phyloP scores from a whole-genome alignment of 2,888 invertebrate species.

The Tenthredo mesomela region DNA sequence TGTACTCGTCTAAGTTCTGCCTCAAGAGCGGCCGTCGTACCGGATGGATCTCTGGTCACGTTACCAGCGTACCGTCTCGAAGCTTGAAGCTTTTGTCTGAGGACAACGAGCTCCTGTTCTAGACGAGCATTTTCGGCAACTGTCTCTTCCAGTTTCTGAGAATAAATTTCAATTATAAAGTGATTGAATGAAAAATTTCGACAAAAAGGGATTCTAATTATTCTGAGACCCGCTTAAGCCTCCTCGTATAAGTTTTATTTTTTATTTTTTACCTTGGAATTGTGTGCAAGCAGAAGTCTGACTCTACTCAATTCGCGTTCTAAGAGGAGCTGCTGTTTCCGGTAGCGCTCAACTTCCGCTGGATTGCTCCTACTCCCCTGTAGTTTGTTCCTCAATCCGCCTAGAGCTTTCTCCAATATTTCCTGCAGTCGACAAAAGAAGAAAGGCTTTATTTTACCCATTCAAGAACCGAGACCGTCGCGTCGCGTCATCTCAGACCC shows the following conservation, averaged over 20 bases:
- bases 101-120: conserved; percentile 91
- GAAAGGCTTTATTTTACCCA: conserved; percentile 31
- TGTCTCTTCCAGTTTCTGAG: conserved; percentile 92
- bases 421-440: conserved; percentile 76
- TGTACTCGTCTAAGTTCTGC: conserved; percentile 92
- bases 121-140: conserved; percentile 93
- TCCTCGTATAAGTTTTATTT: conserved; percentile 69
- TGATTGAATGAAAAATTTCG: neutral
- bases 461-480: conserved; percentile 24
- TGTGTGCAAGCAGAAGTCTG: conserved; percentile 92
- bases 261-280: conserved; percentile 97
- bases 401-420: conserved; percentile 85
- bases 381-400: conserved; percentile 83
- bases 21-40: conserved; percentile 85
- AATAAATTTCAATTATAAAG: neutral
- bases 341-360: conserved; percentile 84
- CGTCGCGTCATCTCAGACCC: neutral
- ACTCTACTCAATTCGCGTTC: conserved; percentile 91
- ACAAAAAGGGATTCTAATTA: neutral
- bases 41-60: conserved; percentile 70
- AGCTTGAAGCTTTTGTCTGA: conserved; percentile 90
- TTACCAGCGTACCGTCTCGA: conserved; percentile 80
- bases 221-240: neutral
- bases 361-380: conserved; percentile 83
- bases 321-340: conserved; percentile 85